Base-by-base conservation (phyloP, 2,113 vertebrate genomes). In the Semnornis frantzii region DNA sequence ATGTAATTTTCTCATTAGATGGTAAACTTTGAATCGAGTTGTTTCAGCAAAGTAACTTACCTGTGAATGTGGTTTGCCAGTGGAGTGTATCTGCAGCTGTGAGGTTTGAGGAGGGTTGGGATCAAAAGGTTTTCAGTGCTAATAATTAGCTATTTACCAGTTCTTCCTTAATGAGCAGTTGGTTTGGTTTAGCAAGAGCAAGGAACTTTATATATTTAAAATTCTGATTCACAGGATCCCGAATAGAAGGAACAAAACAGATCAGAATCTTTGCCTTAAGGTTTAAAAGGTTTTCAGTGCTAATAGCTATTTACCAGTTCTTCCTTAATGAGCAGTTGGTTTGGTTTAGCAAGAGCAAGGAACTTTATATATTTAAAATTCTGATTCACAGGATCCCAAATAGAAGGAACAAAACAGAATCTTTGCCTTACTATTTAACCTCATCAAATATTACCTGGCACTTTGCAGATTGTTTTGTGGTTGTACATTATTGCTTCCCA, bases 231-330 rank as follows among this genome's bases (percentile, higher is more conserved):
- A 18, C 0, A 21, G 62, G 52, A 30, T 66, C 25, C 12, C 30
- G 46, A 59, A 3, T 31, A 28, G 58, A 72, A 85, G 31, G 31
- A 30, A 28, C 59, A 63, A 3, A 0, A 0, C n/a, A n/a, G n/a
- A n/a, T n/a, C 39, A 23, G 74, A 42, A 25, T 19, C 62, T 52
- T 90, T 0, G 0, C 4, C 8, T 46, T 48, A 6, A 80, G 10
- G 23, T 2, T 66, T 74, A 69, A 34, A 65, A 80, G 10, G 23
- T 2, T 66, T 74, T 73, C 30, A 10, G 19, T 86, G 42, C 34
- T 64, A 42, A 42, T 42, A 85, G 57, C 24, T 63, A 73, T 23
- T 78, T 71, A 3, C 3, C 72, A 81, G 19, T 42, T 30, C 12
- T 81, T 76, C 25, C 58, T 69, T 84, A 92, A n/a, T 33, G 46